Evolutionary conservation across 2,888 invertebrate species (phyloP).

Genomic region (Phanerotoma sp.): DNA sequence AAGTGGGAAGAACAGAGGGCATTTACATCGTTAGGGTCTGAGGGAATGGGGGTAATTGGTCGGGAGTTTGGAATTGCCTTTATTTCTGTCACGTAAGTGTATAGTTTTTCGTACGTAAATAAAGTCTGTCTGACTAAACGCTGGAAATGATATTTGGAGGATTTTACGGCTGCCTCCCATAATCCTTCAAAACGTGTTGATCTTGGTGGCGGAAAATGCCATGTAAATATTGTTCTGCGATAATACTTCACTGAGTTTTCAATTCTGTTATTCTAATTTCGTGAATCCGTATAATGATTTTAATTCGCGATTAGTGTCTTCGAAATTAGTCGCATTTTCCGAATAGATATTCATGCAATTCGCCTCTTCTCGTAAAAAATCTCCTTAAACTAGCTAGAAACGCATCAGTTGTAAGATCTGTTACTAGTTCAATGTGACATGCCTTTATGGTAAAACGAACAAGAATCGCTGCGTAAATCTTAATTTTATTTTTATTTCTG

Average conservation of each 20-base stretch:
- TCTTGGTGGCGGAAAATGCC: conserved; percentile 23
- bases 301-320: conserved; percentile 30
- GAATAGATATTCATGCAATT: conserved; percentile 22
- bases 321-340: conserved; percentile 33
- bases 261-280: too few species aligned
- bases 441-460: conserved; percentile 28
- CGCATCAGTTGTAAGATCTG: conserved; percentile 28
- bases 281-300: too few species aligned
- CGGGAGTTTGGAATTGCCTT: conserved; percentile 21
- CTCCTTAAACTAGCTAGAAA: conserved; percentile 30
- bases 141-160: conserved; percentile 21
- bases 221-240: too few species aligned
- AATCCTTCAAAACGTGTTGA: conserved; percentile 24
- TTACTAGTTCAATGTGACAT: conserved; percentile 28
- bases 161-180: conserved; percentile 27
- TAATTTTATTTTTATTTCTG: conserved; percentile 23
- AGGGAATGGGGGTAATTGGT: conserved; percentile 26
- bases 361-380: conserved; percentile 23
- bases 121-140: conserved; percentile 6
- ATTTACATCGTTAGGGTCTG: conserved; percentile 28
- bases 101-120: conserved; percentile 18
- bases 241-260: neutral
- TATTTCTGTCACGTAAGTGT: conserved; percentile 16
- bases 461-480: conserved; percentile 25
- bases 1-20: conserved; percentile 29